Evolutionary conservation across 2,113 vertebrate species (phyloP), one percentile per base, ranked within the genome.

Genomic region (Phalacrocorax carbo): DNA sequence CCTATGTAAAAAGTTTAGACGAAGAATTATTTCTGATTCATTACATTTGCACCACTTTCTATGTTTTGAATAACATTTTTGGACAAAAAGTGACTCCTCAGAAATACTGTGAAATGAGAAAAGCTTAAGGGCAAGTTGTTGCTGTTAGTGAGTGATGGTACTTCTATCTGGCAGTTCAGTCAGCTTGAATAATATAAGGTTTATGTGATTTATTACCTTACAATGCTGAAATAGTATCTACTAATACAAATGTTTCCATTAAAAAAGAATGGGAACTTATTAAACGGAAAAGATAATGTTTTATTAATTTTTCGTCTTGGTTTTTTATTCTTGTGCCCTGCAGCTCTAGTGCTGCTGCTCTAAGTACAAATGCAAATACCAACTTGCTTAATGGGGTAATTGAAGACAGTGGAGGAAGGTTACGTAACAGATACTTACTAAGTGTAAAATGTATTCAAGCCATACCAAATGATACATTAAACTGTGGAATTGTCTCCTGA

Each of bases 221-320:
- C 88, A 82, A 81, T 77, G 68, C 70, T 93, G 72, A 86, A 96
- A 88, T 94, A 95, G 81, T 94, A 86, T 80, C 51, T 86, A 71
- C 68, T 94, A 97, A 93, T 96, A 96, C 34, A 94, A 97, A 93
- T 60, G 76, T 96, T 97, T 97, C 95, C 62, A 96, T 96, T 96
- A 87, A 97, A 91, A 96, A 94, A 64, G 60, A 55, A 92, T 91
- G 55, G 51, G 71, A 96, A 79, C 57, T 86, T 81, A 93, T 69
- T 93, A 94, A 96, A 96, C 83, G 80, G 78, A 61, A 89, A 87
- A 69, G 69, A 86, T 92, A 83, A 94, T 96, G 58, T 95, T 96
- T 96, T 96, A 95, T 93, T 97, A 96, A 91, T 97, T 91, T 96
- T 95, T 95, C 29, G 48, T 68, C 75, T 72, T 72, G 27, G 32